Conservation (phyloP, 2,888 invertebrate species). For the Acanthopleura granulata region DNA sequence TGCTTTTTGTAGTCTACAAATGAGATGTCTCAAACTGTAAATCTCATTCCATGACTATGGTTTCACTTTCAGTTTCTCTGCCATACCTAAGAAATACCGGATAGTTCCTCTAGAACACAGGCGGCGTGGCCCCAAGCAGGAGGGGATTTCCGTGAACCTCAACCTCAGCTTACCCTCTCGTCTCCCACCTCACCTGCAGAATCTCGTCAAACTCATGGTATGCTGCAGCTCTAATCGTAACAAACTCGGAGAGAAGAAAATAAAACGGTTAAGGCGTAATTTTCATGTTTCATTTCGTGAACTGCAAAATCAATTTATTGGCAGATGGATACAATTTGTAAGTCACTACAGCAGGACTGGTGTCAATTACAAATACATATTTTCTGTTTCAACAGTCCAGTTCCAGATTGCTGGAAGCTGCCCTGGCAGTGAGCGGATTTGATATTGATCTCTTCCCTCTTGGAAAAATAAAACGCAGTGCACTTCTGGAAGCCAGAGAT, state of each 20-base stretch:
- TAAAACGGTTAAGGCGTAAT: too few species aligned
- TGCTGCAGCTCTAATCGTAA: conserved; percentile 17
- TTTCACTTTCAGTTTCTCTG: conserved; percentile 57
- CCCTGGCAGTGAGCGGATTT: conserved; percentile 54
- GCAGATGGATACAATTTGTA: too few species aligned
- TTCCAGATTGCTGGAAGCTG: conserved; percentile 59
- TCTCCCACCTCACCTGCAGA: conserved; percentile 60
- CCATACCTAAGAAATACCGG: conserved; percentile 71
- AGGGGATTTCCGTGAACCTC: conserved; percentile 47
- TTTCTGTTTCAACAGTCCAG: conserved; percentile 52
- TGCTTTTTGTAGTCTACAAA: not conserved
- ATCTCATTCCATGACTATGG: not conserved
- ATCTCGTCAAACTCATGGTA: conserved; percentile 69
- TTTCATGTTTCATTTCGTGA: too few species aligned
- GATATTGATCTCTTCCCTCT: conserved; percentile 66
- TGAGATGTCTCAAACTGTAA: not conserved
- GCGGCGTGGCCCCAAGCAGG: conserved; percentile 20
- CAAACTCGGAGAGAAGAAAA: too few species aligned
- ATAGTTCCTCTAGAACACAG: conserved; percentile 67
- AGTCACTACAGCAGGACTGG: too few species aligned
- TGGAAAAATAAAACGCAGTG: conserved; percentile 67
- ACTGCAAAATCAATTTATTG: too few species aligned
- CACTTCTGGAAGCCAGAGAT: conserved; percentile 65
- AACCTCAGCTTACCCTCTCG: conserved; percentile 65
- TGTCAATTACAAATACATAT: too few species aligned